These are phyloP conservation scores for Gallinago media DNA, from an alignment of 2,113 vertebrate genomes.

Conservation along the genomic window DNA sequence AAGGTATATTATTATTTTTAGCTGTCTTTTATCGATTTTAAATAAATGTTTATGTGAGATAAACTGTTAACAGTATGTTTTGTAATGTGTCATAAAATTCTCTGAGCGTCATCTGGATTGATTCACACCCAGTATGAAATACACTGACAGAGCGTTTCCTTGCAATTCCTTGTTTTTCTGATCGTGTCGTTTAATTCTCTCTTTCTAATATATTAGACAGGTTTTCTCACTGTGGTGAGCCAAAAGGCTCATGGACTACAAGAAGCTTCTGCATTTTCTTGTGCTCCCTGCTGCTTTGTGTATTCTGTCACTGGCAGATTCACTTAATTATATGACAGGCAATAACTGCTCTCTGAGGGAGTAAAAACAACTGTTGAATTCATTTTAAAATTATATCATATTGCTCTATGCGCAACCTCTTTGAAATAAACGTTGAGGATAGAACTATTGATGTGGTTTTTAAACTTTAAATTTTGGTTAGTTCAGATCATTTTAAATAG, in stretches of 20 bases:
- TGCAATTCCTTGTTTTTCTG: constrained; percentile 15
- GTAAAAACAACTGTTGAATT: constrained; percentile 51
- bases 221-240: background rate
- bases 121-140: background rate
- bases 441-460: constrained; percentile 45
- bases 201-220: background rate
- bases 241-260: background rate
- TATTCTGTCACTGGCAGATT: constrained; percentile 19
- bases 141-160: background rate
- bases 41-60: background rate
- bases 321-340: constrained; percentile 43
- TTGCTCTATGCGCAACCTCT: background rate
- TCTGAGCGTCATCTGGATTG: background rate
- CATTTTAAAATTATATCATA: constrained; percentile 25
- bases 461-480: constrained; percentile 67
- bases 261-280: background rate
- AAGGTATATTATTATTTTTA: constrained; percentile 2
- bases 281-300: constrained; percentile 14
- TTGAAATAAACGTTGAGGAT: constrained; percentile 58
- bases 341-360: constrained; percentile 33
- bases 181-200: constrained; percentile 11
- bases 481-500: constrained; percentile 59
- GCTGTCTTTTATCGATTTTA: background rate
- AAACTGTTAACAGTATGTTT: background rate
- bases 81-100: background rate